Percentiles rank a stretch among this genome's conserved stretches.
Evolutionary conservation across 2,113 vertebrate species (phyloP).

Genomic region (Rhinogobius similis): DNA sequence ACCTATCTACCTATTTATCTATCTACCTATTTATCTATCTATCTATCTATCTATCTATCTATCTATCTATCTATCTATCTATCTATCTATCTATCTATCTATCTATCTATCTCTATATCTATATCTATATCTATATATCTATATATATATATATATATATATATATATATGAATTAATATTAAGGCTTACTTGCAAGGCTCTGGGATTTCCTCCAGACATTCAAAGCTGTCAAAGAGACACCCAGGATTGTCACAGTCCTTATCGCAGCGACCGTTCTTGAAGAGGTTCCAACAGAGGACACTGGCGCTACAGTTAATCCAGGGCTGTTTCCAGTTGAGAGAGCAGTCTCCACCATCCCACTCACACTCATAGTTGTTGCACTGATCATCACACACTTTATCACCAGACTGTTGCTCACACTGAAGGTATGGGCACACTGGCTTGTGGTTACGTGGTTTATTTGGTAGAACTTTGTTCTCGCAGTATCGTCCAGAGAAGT

Average conservation of each 20-base stretch:
- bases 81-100: too few species aligned
- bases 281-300: constrained; percentile 88
- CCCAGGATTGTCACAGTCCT: constrained; percentile 85
- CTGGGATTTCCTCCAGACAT: constrained; percentile 71
- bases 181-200: constrained; percentile 84
- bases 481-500: constrained; percentile 80
- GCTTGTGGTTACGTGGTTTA: not conserved
- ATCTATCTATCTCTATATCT: too few species aligned
- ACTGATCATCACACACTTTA: constrained; percentile 83
- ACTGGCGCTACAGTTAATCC: constrained; percentile 83
- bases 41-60: too few species aligned
- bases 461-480: constrained; percentile 34
- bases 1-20: too few species aligned
- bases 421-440: constrained; percentile 76
- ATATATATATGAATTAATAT: not conserved
- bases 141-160: too few species aligned
- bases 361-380: constrained; percentile 86
- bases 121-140: too few species aligned
- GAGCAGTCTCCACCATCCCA: constrained; percentile 95
- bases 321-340: constrained; percentile 82
- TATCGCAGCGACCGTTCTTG: constrained; percentile 83
- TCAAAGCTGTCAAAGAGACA: constrained; percentile 95
- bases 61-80: too few species aligned
- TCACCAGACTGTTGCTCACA: constrained; percentile 79
- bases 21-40: too few species aligned